phyloP scores from a whole-genome alignment of 2,888 invertebrate species.

The Argyresthia goedartella region DNA sequence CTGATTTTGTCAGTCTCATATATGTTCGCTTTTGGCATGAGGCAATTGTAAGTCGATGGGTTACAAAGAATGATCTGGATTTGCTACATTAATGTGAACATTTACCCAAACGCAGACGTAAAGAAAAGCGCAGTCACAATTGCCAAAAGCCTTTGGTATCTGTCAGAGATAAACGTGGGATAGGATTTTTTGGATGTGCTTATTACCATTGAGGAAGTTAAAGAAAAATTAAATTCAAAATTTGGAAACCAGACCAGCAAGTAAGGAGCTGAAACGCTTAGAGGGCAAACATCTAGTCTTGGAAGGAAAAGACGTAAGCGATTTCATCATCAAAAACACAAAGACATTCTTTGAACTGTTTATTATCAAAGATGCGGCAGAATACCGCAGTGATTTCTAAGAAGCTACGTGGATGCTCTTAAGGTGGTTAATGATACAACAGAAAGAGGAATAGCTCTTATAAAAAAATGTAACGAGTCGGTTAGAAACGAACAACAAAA shows the following conservation, averaged over 20 bases:
- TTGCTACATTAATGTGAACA: too few relatives aligned
- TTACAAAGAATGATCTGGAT: not conserved
- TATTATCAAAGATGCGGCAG: not conserved
- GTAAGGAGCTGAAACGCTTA: not conserved
- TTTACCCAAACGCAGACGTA: not conserved
- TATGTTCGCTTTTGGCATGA: not conserved
- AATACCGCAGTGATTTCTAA: not conserved
- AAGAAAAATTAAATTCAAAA: not conserved
- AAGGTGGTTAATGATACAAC: not conserved
- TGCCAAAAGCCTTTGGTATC: not conserved
- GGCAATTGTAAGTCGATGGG: not conserved
- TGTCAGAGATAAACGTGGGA: not conserved
- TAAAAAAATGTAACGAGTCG: not conserved
- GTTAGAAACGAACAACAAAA: constrained; percentile 1
- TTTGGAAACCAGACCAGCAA: too few relatives aligned
- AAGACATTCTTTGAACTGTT: not conserved
- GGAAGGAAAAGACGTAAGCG: not conserved
- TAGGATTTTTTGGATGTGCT: not conserved
- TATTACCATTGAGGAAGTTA: not conserved
- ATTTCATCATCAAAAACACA: not conserved
- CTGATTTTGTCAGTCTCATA: not conserved
- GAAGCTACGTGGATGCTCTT: not conserved
- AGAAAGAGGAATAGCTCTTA: not conserved
- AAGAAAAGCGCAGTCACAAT: not conserved
- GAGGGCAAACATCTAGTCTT: not conserved